Evolutionary conservation across 2,888 invertebrate species (phyloP), one percentile per base, ranked within the genome.

Genomic region (Rhagophthalmus giganteus): DNA sequence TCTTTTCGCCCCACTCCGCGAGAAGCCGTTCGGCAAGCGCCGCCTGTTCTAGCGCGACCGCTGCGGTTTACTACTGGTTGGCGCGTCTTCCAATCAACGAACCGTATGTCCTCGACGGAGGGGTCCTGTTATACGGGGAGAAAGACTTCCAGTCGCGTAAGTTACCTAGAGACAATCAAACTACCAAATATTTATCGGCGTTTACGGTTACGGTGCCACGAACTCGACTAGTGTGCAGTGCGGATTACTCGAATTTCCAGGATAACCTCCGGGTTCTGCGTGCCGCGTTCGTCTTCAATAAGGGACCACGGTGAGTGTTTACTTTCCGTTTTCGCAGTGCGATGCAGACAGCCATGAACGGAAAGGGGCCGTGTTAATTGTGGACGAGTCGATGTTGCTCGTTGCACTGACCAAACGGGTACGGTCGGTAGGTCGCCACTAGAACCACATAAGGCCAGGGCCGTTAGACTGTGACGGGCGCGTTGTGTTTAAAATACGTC

Each of bases 361-460:
- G 61, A 68, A 64, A 64, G 65, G 67, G 67, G 66, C 63, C 59
- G 67, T 59, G 61, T 60, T 61, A 58, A 62, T 51, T 48, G 54
- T 47, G 69, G 70, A 61, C 69, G 69, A 68, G 66, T 69, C 67
- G 67, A 70, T 65, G 64, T 44, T 51, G n/a, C n/a, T 40, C 31
- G 41, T 40, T 45, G 54, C 61, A 68, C 62, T 58, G 54, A 68
- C 65, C 60, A 57, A 58, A 60, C 62, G 65, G 69, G 69, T 70
- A 63, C 55, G 69, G 68, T 63, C 66, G 69, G 62, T 56, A 57
- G 51, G 48, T 16, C 8, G 27, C 20, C 6, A 14, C 11, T 30
- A n/a, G n/a, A n/a, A n/a, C n/a, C 12, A 38, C 12, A 33, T 14
- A 26, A 42, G 20, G 45, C 20, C 15, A 16, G 16, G 16, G 1